Evolutionary conservation across 2,113 vertebrate genomes (phyloP), one percentile per base, ranked within the genome.

Genomic region (Pterophyllum scalare): DNA sequence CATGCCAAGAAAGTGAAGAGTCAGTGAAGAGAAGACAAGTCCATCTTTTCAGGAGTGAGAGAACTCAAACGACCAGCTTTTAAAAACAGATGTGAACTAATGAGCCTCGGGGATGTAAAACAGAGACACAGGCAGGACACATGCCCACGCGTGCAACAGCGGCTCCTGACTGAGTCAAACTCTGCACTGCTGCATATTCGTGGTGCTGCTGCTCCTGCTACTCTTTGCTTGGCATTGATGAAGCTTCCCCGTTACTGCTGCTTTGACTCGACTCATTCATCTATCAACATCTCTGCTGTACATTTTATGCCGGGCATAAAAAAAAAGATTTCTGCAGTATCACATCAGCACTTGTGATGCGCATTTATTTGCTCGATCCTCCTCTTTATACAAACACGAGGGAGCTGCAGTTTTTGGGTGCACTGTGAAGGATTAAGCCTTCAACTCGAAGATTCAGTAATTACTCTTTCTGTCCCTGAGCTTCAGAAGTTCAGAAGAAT

Each of bases 1-100:
- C 97, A 98, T 0, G 96, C 96, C 93, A 98, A 97, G 93, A 97
- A 96, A 90, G 81, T 95, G 10, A 96, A 94, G 88, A 91, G 87
- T 77, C 94, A 94, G 56, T 95, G 89, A 94, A 57, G 93, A 86
- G 88, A 97, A 96, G 28, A 80, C 19, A 46, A 33, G 52, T 43
- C 33, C 6, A 38, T 26, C 12, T n/a, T 38, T 46, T 22, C n/a
- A 13, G 33, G 2, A 85, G 14, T 28, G 38, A 24, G 20, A 33
- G 17, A 46, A 56, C 58, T 43, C 31, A 19, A 75, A 72, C 22
- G 49, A 72, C 61, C n/a, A 57, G 28, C 19, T 61, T 0, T 26
- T 24, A 59, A 20, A 61, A 26, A 7, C 14, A 24, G 7, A 64
- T 12, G 26, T 46, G 59, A 75, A 75, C 28, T n/a, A 52, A 70